Percentiles rank a stretch among this genome's conserved stretches.
Conservation (phyloP, 2,888 invertebrate species). For the Arrhopalites spinosus region DNA sequence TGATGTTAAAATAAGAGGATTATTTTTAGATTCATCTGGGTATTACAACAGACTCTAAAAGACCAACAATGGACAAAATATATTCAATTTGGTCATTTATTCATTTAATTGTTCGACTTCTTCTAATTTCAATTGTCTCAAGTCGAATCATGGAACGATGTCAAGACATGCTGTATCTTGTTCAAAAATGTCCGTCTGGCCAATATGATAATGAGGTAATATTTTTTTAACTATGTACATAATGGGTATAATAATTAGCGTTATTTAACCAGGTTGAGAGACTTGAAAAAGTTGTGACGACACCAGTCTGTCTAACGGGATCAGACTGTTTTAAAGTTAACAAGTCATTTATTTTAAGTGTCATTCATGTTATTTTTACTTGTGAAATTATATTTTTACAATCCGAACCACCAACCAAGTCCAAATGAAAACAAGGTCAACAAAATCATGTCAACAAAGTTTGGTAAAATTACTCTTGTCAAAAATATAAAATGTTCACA, state of each 20-base stretch:
- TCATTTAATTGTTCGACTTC: slow-evolving; percentile 10
- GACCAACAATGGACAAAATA: not conserved
- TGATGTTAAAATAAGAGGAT: not conserved
- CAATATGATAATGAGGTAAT: slow-evolving; percentile 17
- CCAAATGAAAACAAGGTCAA: not conserved
- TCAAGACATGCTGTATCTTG: not conserved
- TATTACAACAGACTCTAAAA: slow-evolving; percentile 1
- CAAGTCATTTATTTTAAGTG: slow-evolving; percentile 17
- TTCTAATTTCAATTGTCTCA: not conserved
- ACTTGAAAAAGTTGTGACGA: slow-evolving; percentile 1
- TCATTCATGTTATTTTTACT: slow-evolving; percentile 25
- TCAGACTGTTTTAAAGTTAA: slow-evolving; percentile 5
- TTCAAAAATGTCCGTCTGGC: slow-evolving; percentile 22
- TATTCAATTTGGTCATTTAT: slow-evolving; percentile 24
- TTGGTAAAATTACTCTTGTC: no score
- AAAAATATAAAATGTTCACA: not conserved
- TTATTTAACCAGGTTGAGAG: slow-evolving; percentile 14
- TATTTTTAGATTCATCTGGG: slow-evolving; percentile 10
- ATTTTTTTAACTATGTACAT: not conserved
- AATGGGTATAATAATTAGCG: not conserved
- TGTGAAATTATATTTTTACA: slow-evolving; percentile 30
- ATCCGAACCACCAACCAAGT: not conserved
- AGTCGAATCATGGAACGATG: slow-evolving; percentile 8
- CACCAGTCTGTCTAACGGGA: slow-evolving; percentile 7
- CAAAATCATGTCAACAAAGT: no score